These are phyloP conservation scores for Austrofundulus limnaeus DNA, from an alignment of 2,113 vertebrate genomes.

Conservation along the genomic window DNA sequence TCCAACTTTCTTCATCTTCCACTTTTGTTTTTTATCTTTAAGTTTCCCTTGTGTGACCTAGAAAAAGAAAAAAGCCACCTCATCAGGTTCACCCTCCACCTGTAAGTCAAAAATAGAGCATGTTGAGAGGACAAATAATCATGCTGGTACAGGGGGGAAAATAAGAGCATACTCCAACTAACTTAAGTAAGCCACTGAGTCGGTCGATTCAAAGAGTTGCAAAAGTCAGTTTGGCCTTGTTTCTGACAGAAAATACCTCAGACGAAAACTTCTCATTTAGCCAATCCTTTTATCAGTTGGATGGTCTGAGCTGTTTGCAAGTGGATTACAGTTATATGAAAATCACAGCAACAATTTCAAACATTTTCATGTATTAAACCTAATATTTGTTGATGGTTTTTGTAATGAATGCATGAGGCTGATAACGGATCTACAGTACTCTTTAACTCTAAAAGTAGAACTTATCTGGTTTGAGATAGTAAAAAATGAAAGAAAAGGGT, in stretches of 20 bases:
- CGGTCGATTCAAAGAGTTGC: conserved; percentile 23
- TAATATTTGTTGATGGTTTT: too few relatives aligned
- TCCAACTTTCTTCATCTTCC: conserved; percentile 2
- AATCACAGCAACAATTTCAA: neutral
- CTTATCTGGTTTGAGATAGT: too few relatives aligned
- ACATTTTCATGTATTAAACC: too few relatives aligned
- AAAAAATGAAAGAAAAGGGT: too few relatives aligned
- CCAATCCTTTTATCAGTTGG: neutral
- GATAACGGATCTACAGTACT: too few relatives aligned
- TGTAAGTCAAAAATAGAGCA: conserved; percentile 63
- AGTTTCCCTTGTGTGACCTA: conserved; percentile 47
- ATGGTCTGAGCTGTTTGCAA: neutral
- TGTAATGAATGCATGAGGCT: too few relatives aligned
- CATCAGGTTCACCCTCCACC: conserved; percentile 64
- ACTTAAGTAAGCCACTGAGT: conserved; percentile 19
- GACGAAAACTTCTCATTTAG: neutral
- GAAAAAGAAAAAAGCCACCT: conserved; percentile 63
- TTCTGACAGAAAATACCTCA: conserved; percentile 6
- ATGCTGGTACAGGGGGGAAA: conserved; percentile 3
- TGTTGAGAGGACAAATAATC: conserved; percentile 48
- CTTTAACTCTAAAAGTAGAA: too few relatives aligned
- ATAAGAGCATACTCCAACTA: conserved; percentile 8
- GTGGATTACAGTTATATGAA: neutral
- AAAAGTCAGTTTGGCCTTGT: conserved; percentile 11
- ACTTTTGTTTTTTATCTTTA: conserved; percentile 10